Evolutionary conservation across 2,888 invertebrate genomes (phyloP), one percentile per base, ranked within the genome.

Genomic region (Sminthurinus aureus): DNA sequence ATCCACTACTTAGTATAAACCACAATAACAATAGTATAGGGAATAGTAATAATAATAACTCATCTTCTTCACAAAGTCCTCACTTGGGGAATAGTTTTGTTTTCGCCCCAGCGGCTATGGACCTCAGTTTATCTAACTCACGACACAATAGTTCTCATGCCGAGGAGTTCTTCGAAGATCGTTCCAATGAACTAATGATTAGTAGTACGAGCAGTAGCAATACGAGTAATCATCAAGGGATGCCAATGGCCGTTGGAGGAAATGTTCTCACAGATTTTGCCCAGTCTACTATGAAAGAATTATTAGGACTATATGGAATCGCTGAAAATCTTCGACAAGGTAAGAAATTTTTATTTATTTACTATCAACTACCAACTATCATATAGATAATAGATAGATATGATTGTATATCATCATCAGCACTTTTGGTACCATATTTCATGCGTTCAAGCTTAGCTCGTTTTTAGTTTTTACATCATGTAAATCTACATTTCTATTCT

Each of bases 281-380:
- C 0, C 85, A 87, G 73, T 85, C 81, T n/a, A 87, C 88, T 58
- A 87, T 87, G 87, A 87, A 88, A 81, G 88, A 88, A 83, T 85
- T 88, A 12, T 79, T 88, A 74, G 87, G 88, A 58, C 85, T 88
- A 24, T 88, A 88, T 79, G 87, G 88, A 38, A 87, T 87, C 69
- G 87, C 88, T 75, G 87, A 88, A 84, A 88, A 88, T 84, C 84
- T 87, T 77, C 85, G 87, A 22, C 87, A 87, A 88, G 88, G 88
- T 88, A 86, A 83, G 87, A 51, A 52, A 58, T 51, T 79, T 79
- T 71, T 50, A 69, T 79, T 50, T 26, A 13, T 66, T 52, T 76
- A 76, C 51, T 76, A 3, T 51, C n/a, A 15, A 38, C n/a, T n/a
- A n/a, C n/a, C n/a, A n/a, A n/a, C n/a, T n/a, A n/a, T n/a, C n/a